phyloP scores from a whole-genome alignment of 2,888 invertebrate genomes.

The Leucophenga montana region DNA sequence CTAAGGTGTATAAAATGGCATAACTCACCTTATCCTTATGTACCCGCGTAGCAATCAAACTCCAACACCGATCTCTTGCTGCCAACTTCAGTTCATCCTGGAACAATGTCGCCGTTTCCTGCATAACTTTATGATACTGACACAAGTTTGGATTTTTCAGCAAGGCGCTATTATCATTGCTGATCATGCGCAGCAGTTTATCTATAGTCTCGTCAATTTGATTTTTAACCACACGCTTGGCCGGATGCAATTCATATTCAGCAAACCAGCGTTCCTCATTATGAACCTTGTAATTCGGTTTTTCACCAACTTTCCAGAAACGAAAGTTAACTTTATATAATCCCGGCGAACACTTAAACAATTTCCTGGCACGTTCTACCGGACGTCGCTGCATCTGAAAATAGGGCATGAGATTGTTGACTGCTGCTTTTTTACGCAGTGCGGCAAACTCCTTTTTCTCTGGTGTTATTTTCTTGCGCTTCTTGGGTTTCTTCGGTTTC shows the following conservation, averaged over 20 bases:
- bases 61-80: constrained; percentile 31
- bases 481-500: too few species aligned
- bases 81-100: constrained; percentile 20
- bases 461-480: too few species aligned
- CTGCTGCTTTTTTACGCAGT: too few species aligned
- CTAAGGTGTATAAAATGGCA: too few species aligned
- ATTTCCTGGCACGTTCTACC: not conserved
- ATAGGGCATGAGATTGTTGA: constrained; percentile 21
- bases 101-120: not conserved
- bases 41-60: constrained; percentile 30
- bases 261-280: constrained; percentile 35
- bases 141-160: constrained; percentile 4
- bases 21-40: constrained; percentile 23
- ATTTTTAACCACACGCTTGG: constrained; percentile 19
- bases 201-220: constrained; percentile 25
- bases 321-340: not conserved
- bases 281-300: constrained; percentile 25
- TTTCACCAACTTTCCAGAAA: constrained; percentile 16
- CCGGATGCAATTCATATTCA: constrained; percentile 29
- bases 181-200: constrained; percentile 4
- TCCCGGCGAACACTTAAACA: not conserved
- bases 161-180: too few species aligned
- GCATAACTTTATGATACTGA: not conserved
- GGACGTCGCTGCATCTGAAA: constrained; percentile 34
- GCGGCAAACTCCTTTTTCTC: too few species aligned